Evolutionary conservation across 2,113 vertebrate genomes (phyloP), one percentile per base, ranked within the genome.

Genomic region (Scomber colias): DNA sequence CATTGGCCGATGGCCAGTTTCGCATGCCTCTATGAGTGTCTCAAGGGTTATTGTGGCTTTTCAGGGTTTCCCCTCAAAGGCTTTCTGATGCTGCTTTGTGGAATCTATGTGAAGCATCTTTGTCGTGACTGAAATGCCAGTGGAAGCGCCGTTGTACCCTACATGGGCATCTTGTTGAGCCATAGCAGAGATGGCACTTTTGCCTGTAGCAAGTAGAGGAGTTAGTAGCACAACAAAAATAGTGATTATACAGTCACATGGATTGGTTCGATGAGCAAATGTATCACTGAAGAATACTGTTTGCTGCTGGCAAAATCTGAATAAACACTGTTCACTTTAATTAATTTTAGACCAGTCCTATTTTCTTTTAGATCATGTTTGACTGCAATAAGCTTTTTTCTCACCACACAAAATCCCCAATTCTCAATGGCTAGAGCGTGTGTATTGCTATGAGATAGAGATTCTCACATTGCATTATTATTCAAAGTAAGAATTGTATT

Each of bases 1-100:
- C 62, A 90, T 95, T 96, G 95, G 94, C 93, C 82, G n/a, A 77
- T 12, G 77, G 81, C 90, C 92, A 92, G 82, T 76, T 87, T 90
- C 74, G 73, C 87, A 87, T 93, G 81, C 82, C 94, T 93, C 89
- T 82, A 75, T 81, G 75, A 83, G 75, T 90, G 79, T 91, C 87
- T 90, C 89, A 68, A 90, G 85, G 90, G 87, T 83, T 92, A 87
- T 84, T 85, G 85, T 83, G 86, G 86, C 77, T 92, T 93, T 82
- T 94, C 84, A 90, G 82, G 88, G 81, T 69, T 85, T 88, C 78
- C 86, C 71, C 83, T 90, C 81, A 84, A 80, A 68, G 62, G 51
- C 56, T 83, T 69, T 87, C 69, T 89, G 84, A 87, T 75, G 72
- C 63, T 67, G 85, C 83, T 85, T 96, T 91, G 73, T 83, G 79